Base-by-base conservation (phyloP, 2,888 invertebrate species). In the Synergus japonicus region DNA sequence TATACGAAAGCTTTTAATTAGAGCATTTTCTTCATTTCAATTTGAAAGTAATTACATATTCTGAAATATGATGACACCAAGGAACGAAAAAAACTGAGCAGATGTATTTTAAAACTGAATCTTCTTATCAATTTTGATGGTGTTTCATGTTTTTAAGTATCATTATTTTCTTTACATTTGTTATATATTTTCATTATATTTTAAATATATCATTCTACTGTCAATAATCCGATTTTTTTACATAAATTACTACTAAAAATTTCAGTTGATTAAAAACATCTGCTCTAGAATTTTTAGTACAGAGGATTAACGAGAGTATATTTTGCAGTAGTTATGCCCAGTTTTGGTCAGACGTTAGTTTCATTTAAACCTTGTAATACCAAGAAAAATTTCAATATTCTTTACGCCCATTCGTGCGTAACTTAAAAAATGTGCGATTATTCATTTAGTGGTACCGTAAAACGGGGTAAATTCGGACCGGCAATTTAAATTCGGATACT, bases 251-350 rank as follows among this genome's bases (percentile, higher is more conserved):
- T 15, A 5, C 4, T 15, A 49, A 5, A 63, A 63, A 18, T 22
- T 2, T 12, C 0, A 18, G 4, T 44, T 67, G 4, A 3, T 22
- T 18, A 43, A 67, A 67, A 67, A 67, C 22, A 46, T 67, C 67
- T 46, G 67, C 46, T 18, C 43, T 22, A 13, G 12, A 29, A n/a
- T 44, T 67, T 44, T 22, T 22, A 67, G 1, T 29, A 29, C 2
- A 29, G 22, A 44, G 2, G 10, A 67, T 18, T n/a, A 67, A 44
- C 9, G 3, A 44, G 44, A 66, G n/a, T 44, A 37, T 12, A 66
- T 66, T 44, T 67, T 46, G 12, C 67, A 46, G 69, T 49, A 69
- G 69, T 37, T 77, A 63, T n/a, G 64, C 43, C 29, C 64, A 13
- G n/a, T 1, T 29, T 65, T 49, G 18, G 49, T 29, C 69, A 29